Evolutionary conservation across 2,888 invertebrate genomes (phyloP), one percentile per base, ranked within the genome.

Genomic region (Caenorhabditis sp.): DNA sequence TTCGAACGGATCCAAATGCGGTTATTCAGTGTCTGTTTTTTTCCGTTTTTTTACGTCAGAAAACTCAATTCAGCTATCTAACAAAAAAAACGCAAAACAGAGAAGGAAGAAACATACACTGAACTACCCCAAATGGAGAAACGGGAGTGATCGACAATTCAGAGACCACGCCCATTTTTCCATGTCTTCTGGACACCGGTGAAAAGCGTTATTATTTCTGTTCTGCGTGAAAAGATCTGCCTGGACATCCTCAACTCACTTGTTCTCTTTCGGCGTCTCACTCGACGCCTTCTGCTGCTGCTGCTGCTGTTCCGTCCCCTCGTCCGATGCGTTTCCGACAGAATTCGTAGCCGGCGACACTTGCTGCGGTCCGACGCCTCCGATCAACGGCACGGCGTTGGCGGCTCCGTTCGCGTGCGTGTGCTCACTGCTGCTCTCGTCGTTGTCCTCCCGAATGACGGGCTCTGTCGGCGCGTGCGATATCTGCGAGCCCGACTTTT

Each of bases 401-500:
- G 61, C n/a, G 32, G 48, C 62, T 32, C 72, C 72, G 35, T 72
- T 65, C 24, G 53, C 65, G 35, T 35, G 35, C 35, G 35, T 13
- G 32, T 74, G 72, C 22, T 83, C 84, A 43, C 78, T 80, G 45
- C 52, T 81, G 45, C 50, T 80, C 71, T 87, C 88, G 53, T 88
- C 86, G 7, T 86, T 87, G 37, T 88, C 89, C 48, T 89, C 89
- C 55, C 82, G 80, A 59, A 89, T 89, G 13, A 83, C 82, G 6
- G 89, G 88, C 62, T 89, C 87, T 1, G 81, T 82, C 1, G 89
- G 89, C 9, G 88, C 85, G 52, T 89, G 89, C 7, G 86, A 87
- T 22, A 88, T 86, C 50, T 82, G 82, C 7, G 84, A 84, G 22
- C 82, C 83, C 6, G 82, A 83, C 48, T 86, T 86, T 78, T 86